Evolutionary conservation across 2,113 vertebrate genomes (phyloP), one percentile per base, ranked within the genome.

Genomic region (Scomber japonicus): DNA sequence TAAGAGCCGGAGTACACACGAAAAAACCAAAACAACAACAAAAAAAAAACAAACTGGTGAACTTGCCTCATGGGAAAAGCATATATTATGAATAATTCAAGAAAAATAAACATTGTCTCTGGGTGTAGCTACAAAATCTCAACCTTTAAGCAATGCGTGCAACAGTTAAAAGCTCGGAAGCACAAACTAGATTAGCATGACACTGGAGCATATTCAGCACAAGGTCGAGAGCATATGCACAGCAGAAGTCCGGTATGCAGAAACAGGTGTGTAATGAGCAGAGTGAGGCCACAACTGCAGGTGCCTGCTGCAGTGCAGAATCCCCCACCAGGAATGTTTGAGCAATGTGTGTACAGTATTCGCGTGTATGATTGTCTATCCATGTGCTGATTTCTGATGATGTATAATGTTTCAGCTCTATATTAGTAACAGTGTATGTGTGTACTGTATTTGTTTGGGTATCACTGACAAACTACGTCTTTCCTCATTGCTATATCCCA

Each of bases 261-360:
- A 56, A 69, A 76, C 68, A 66, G 74, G 75, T 72, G 70, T 57
- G 48, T 45, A 55, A 84, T 77, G 73, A 68, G 60, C 21, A 24
- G 53, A 81, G 81, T 19, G 40, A 40, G 66, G 50, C 48, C 54
- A 66, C 69, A 78, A 70, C 76, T 77, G 79, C 55, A 79, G 67
- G 67, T 71, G 60, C 15, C 49, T 65, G 77, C 68, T 9, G 57
- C 74, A 49, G 50, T 59, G 60, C 61, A 76, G 59, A 80, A 31
- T 17, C 31, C 64, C 46, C 31, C 50, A 21, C 14, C n/a, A 53
- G 2, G 24, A 77, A 21, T 31, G 31, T 30, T 17, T 69, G 50
- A 61, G 19, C 54, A 31, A 14, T 55, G 30, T 40, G 24, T 75
- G 16, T 11, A 50, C 4, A 24, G 15, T 82, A 49, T 56, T 24